These are phyloP conservation scores for Pica pica DNA, from an alignment of 2,113 vertebrate species.

Conservation along the genomic window DNA sequence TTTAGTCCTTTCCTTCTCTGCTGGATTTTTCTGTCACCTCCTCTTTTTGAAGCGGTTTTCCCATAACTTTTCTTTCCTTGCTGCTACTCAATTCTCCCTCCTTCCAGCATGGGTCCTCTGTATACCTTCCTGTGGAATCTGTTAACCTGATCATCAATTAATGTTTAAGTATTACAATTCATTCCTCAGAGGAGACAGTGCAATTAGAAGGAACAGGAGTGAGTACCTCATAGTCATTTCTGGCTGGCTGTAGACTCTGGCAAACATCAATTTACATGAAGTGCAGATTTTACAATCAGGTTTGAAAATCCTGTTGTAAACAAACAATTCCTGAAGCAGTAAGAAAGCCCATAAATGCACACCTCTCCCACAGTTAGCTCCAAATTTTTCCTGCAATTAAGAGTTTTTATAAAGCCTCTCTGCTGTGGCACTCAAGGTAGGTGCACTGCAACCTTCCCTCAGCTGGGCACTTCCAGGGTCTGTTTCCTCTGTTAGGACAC, in stretches of 20 bases:
- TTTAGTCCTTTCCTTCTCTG: not conserved
- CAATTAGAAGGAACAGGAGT: not conserved
- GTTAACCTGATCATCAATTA: not conserved
- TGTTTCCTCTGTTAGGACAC: not conserved
- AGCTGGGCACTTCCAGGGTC: not conserved
- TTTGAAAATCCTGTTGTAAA: not conserved
- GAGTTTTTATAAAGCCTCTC: not conserved
- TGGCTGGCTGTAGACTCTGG: not conserved
- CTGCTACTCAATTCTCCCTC: not conserved
- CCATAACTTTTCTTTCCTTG: not conserved
- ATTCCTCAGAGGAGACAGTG: not conserved
- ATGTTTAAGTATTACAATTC: not conserved
- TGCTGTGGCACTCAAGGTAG: not conserved
- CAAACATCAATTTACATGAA: not conserved
- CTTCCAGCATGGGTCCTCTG: not conserved
- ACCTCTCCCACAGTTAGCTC: not conserved
- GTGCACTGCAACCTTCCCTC: not conserved
- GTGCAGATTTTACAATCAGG: not conserved
- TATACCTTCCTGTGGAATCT: not conserved
- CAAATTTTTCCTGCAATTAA: not conserved
- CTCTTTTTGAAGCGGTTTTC: not conserved
- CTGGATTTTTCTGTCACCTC: not conserved
- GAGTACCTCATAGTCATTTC: not conserved
- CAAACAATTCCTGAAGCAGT: not conserved
- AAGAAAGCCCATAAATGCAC: not conserved